phyloP scores from a whole-genome alignment of 1,140 invertebrate genomes.

The Polypedilum pembai region DNA sequence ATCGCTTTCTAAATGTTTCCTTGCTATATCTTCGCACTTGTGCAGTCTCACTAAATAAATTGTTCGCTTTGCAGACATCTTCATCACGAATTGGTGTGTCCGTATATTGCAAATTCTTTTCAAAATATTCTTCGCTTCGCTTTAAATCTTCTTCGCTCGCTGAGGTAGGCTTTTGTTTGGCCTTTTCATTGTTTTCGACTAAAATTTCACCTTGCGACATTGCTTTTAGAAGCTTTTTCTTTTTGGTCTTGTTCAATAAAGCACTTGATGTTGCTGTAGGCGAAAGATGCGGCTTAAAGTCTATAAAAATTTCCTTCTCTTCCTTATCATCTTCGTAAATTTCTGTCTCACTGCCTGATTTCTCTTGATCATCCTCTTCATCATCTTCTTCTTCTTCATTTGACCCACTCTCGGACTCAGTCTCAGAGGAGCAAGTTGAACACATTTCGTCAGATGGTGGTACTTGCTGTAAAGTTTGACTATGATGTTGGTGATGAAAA shows the following conservation, averaged over 20 bases:
- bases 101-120: constrained; percentile 45
- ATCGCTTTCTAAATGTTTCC: constrained; percentile 51
- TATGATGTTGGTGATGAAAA: neutral
- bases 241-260: constrained; percentile 42
- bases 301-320: constrained; percentile 77
- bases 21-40: constrained; percentile 32
- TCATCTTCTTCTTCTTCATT: neutral
- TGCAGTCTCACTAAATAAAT: constrained; percentile 18
- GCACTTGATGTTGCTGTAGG: constrained; percentile 51
- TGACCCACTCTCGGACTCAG: neutral
- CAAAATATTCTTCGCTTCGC: constrained; percentile 36
- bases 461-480: neutral
- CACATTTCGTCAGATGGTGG: constrained; percentile 38
- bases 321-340: constrained; percentile 34
- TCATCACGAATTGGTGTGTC: constrained; percentile 54
- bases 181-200: constrained; percentile 46
- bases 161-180: constrained; percentile 35
- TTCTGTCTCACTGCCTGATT: constrained; percentile 33
- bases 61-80: constrained; percentile 46
- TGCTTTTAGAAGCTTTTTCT: constrained; percentile 62
- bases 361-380: constrained; percentile 36
- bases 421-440: constrained; percentile 21
- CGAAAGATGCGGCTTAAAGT: constrained; percentile 69
- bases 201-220: constrained; percentile 72
- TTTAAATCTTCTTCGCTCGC: constrained; percentile 52